Conservation (phyloP, 2,888 invertebrate genomes). For the Drosophila prostipennis region DNA sequence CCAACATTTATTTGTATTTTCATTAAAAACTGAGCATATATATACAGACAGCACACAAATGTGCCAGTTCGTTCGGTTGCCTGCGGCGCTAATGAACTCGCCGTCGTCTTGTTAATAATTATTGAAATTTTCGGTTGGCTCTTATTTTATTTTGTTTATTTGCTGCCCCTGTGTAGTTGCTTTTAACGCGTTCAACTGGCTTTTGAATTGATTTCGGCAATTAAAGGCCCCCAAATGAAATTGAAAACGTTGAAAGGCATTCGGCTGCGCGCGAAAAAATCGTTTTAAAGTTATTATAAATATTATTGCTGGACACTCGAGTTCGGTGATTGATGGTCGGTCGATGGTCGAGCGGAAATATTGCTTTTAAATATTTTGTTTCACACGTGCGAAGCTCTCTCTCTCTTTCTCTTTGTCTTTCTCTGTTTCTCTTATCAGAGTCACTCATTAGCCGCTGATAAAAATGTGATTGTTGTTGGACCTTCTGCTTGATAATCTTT, state of each 20-base stretch:
- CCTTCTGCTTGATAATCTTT: slow-evolving; percentile 26
- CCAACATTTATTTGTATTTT: slow-evolving; percentile 69
- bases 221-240: slow-evolving; percentile 74
- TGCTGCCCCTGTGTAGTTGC: slow-evolving; percentile 57
- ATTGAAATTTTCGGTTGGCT: slow-evolving; percentile 58
- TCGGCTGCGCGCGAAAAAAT: slow-evolving; percentile 56
- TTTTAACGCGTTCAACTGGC: slow-evolving; percentile 78
- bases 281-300: slow-evolving; percentile 67
- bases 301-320: slow-evolving; percentile 72
- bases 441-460: slow-evolving; percentile 70
- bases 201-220: slow-evolving; percentile 79
- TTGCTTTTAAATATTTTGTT: slow-evolving; percentile 21
- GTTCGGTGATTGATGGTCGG: slow-evolving; percentile 67
- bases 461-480: slow-evolving; percentile 43
- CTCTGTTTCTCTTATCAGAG: slow-evolving; percentile 55
- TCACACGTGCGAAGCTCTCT: slow-evolving; percentile 59
- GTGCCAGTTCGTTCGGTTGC: slow-evolving; percentile 14
- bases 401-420: slow-evolving; percentile 3
- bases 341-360: slow-evolving; percentile 60
- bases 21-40: slow-evolving; percentile 14
- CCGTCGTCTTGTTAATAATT: slow-evolving; percentile 75
- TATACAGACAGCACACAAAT: slow-evolving; percentile 6
- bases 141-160: slow-evolving; percentile 29
- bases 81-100: slow-evolving; percentile 45
- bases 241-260: slow-evolving; percentile 71